Base-by-base conservation (phyloP, 2,888 invertebrate genomes). In the Amphiduros pacificus region DNA sequence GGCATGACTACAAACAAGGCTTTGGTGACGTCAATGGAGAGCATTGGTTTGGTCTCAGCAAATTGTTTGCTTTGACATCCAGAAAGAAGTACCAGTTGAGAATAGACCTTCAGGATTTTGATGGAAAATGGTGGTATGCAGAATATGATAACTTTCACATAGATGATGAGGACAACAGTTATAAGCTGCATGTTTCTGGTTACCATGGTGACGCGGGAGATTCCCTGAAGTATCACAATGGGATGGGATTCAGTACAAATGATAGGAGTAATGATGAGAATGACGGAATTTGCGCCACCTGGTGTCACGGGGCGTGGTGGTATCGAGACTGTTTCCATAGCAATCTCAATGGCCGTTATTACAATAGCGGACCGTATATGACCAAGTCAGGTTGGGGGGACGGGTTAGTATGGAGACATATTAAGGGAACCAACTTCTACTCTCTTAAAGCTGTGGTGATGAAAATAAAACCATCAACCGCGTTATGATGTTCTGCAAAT, bases 271-370 rank as follows among this genome's bases (percentile, higher is more conserved):
- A 62, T 26, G 63, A 63, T 26, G 6, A 27, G 24, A 59, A 59
- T n/a, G 52, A 56, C 17, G 60, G 63, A 17, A 49, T 60, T 5
- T 63, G 63, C 28, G 63, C 63, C 20, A 54, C 48, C 22, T 59
- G 55, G 59, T 59, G 55, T 28, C 60, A 63, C 22, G 63, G 63
- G 3, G 63, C 55, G 2, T 63, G 59, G 59, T 63, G 63, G 63
- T 63, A 63, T 50, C 52, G 36, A 11, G 60, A 60, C 51, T 63
- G 63, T 31, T 49, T 55, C 50, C 55, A 48, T 26, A 29, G 40
- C 26, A 61, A 61, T 32, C 50, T 61, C 27, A 55, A 55, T 26
- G 61, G 61, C 6, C 29, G 36, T 2, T 61, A 61, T 27, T 61
- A 61, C 28, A 20, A n/a, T n/a, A 24, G 22, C 1, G 61, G 61